phyloP scores from a whole-genome alignment of 2,888 invertebrate species.

The Drosophila kambysellisi region DNA sequence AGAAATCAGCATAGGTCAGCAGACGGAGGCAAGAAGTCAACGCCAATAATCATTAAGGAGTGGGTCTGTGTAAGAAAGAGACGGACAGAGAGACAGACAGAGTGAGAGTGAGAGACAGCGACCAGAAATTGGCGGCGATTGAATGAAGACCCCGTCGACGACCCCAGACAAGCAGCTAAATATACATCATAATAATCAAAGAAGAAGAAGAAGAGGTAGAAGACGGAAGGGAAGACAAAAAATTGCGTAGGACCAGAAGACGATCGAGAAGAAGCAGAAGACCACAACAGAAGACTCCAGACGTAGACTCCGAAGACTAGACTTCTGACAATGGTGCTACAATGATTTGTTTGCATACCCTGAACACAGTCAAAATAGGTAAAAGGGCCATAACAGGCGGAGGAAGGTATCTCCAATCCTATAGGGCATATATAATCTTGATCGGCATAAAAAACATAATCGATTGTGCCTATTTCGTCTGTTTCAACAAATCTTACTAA shows the following conservation, averaged over 20 bases:
- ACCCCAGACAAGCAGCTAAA: slow-evolving; percentile 56
- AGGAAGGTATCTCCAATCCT: not conserved
- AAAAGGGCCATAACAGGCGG: not conserved
- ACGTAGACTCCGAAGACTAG: slow-evolving; percentile 20
- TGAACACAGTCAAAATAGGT: not conserved
- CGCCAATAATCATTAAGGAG: slow-evolving; percentile 52
- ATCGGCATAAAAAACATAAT: not conserved
- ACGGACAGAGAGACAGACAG: not conserved
- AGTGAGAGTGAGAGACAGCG: not conserved
- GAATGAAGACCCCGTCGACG: slow-evolving; percentile 66
- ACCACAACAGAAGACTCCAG: slow-evolving; percentile 28
- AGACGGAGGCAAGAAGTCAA: slow-evolving; percentile 43
- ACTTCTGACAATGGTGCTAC: slow-evolving; percentile 41
- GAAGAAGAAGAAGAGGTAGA: slow-evolving; percentile 9
- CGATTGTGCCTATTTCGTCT: not conserved
- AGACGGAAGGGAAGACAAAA: slow-evolving; percentile 29
- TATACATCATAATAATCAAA: slow-evolving; percentile 51
- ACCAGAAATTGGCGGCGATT: slow-evolving; percentile 52
- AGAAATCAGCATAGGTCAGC: slow-evolving; percentile 77
- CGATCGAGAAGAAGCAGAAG: slow-evolving; percentile 17
- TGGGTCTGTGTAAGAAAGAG: not conserved
- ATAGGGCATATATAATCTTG: not conserved
- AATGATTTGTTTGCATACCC: not conserved
- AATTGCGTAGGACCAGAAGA: slow-evolving; percentile 64
- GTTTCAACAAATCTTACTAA: not conserved